phyloP scores from a whole-genome alignment of 2,113 vertebrate genomes.

The Phoxinus phoxinus region DNA sequence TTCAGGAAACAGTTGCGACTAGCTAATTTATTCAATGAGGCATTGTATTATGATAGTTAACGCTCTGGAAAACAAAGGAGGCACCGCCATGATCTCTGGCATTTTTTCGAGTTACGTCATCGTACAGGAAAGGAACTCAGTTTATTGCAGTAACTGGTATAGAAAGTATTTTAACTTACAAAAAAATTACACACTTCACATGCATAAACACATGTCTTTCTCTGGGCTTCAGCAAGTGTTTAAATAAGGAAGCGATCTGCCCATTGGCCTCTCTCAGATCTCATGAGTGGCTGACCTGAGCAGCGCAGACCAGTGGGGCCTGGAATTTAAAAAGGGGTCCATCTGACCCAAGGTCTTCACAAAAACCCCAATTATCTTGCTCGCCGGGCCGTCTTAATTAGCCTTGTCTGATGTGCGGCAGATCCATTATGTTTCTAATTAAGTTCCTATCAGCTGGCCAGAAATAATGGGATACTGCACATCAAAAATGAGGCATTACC shows the following conservation, averaged over 20 bases:
- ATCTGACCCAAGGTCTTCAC: slow-evolving; percentile 57
- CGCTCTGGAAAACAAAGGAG: background rate
- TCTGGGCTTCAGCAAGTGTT: background rate
- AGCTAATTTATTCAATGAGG: background rate
- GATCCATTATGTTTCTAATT: slow-evolving; percentile 82
- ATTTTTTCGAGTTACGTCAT: background rate
- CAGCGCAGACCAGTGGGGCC: background rate
- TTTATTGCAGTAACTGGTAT: background rate
- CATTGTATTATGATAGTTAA: background rate
- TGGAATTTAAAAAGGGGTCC: slow-evolving; percentile 9
- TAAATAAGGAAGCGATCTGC: background rate
- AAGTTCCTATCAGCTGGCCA: slow-evolving; percentile 74
- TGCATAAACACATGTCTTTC: background rate
- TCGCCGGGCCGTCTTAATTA: slow-evolving; percentile 76
- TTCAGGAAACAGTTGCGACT: background rate
- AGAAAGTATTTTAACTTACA: background rate
- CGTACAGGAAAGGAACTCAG: background rate
- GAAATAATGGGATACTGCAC: slow-evolving; percentile 74
- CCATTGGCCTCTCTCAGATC: background rate
- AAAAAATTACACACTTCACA: background rate
- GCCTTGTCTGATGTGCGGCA: slow-evolving; percentile 76
- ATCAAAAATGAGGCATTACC: slow-evolving; percentile 66
- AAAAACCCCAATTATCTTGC: slow-evolving; percentile 74
- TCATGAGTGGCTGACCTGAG: slow-evolving; percentile 10
- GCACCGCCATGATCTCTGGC: background rate